Evolutionary conservation across 2,113 vertebrate genomes (phyloP).

Genomic region (Echinops telfairi): DNA sequence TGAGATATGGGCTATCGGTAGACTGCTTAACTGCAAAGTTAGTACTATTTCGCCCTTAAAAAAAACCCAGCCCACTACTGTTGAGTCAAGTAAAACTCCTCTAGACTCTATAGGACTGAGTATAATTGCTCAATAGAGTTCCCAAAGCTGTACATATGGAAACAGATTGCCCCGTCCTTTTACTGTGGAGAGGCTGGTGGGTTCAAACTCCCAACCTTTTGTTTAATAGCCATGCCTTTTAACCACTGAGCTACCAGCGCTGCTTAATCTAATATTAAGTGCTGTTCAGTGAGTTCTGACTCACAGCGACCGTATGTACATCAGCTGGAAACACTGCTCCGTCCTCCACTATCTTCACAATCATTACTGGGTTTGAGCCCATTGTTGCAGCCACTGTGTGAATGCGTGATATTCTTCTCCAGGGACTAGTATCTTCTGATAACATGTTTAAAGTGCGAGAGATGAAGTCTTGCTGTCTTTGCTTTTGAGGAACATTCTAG

Average conservation of each 20-base stretch:
- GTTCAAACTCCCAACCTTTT: neutral
- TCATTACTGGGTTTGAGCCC: neutral
- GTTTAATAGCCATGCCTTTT: neutral
- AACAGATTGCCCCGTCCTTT: too few relatives aligned
- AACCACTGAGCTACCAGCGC: neutral
- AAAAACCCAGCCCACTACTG: neutral
- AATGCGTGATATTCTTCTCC: neutral
- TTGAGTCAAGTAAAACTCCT: neutral
- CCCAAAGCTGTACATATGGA: neutral
- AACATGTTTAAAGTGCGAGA: too few relatives aligned
- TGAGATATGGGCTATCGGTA: too few relatives aligned
- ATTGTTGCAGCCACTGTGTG: neutral
- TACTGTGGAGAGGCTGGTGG: neutral
- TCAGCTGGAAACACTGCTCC: neutral
- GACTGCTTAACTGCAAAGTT: too few relatives aligned
- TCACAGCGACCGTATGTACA: neutral
- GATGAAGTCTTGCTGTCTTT: too few relatives aligned
- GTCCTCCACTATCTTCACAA: neutral
- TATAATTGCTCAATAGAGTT: neutral
- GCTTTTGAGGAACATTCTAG: too few relatives aligned
- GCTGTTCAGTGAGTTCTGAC: neutral
- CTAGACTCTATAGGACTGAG: neutral
- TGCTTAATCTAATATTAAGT: neutral
- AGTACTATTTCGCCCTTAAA: too few relatives aligned
- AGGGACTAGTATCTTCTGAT: too few relatives aligned